phyloP scores from a whole-genome alignment of 1,140 invertebrate genomes.

The Mizuhopecten yessoensis region DNA sequence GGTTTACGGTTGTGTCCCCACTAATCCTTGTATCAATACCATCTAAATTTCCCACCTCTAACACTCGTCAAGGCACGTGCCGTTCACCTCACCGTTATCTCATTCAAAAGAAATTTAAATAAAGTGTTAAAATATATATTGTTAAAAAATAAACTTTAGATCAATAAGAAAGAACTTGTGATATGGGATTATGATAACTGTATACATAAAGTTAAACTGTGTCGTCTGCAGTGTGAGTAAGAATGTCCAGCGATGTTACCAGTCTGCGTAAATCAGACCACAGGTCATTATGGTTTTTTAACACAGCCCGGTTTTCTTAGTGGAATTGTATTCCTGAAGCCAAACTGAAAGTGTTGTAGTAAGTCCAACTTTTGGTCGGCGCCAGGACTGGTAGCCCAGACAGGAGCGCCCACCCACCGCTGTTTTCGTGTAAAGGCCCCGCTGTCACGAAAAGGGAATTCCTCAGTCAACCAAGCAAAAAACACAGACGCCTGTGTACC shows the following conservation, averaged over 20 bases:
- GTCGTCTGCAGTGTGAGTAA: neutral
- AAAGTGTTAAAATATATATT: slow-evolving; percentile 40
- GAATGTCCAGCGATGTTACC: neutral
- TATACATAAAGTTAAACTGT: neutral
- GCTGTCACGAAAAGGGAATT: slow-evolving; percentile 37
- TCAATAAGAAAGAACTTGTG: neutral
- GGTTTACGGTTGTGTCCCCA: neutral
- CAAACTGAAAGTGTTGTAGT: slow-evolving; percentile 16
- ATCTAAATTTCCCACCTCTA: neutral
- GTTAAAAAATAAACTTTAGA: neutral
- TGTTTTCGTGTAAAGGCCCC: slow-evolving; percentile 37
- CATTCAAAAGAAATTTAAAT: slow-evolving; percentile 40
- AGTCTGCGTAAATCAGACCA: neutral
- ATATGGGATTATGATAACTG: slow-evolving; percentile 19
- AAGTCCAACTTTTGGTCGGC: slow-evolving; percentile 24
- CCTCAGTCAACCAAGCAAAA: neutral
- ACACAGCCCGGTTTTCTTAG: neutral
- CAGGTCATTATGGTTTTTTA: neutral
- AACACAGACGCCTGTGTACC: slow-evolving; percentile 24
- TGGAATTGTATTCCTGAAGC: slow-evolving; percentile 14
- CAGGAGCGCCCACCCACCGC: slow-evolving; percentile 19
- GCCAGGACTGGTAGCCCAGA: neutral
- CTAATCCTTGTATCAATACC: slow-evolving; percentile 6
- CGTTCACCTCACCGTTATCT: neutral
- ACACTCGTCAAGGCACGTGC: neutral